These are phyloP conservation scores for Oplegnathus fasciatus DNA, from an alignment of 2,113 vertebrate genomes.

Conservation along the genomic window DNA sequence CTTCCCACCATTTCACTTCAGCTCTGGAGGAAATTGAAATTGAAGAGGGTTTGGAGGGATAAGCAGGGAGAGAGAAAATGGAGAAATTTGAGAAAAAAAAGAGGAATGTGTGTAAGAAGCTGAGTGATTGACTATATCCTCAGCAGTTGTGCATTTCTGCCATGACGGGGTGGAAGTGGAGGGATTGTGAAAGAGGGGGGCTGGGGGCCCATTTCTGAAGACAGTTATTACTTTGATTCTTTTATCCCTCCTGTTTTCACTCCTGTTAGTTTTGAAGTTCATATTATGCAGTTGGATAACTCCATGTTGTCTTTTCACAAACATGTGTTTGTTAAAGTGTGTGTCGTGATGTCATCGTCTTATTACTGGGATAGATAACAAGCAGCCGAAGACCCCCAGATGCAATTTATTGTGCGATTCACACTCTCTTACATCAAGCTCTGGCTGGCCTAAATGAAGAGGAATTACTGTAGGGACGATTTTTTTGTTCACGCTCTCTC, in stretches of 20 bases:
- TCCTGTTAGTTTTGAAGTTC: neutral
- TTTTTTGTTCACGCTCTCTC: conserved; percentile 47
- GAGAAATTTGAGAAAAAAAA: conserved; percentile 33
- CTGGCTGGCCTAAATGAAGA: conserved; percentile 72
- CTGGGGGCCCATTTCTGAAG: neutral
- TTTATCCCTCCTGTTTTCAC: neutral
- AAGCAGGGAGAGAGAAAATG: conserved; percentile 14
- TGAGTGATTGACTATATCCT: conserved; percentile 47
- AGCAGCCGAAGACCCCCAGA: conserved; percentile 54
- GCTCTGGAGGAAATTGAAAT: conserved; percentile 69
- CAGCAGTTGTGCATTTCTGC: conserved; percentile 25
- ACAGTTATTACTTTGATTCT: neutral
- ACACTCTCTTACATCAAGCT: conserved; percentile 59
- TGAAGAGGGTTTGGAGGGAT: conserved; percentile 58
- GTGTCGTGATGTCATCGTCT: conserved; percentile 49
- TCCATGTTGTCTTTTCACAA: conserved; percentile 3
- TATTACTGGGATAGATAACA: conserved; percentile 65
- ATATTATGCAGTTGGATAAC: neutral
- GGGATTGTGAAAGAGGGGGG: neutral
- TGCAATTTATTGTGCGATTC: conserved; percentile 72
- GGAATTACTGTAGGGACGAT: conserved; percentile 63
- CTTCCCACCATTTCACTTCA: conserved; percentile 58
- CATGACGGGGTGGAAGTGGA: neutral
- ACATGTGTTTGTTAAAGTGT: conserved; percentile 23
- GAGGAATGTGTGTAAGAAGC: conserved; percentile 28